Evolutionary conservation across 1,140 invertebrate species (phyloP).

Genomic region (Drosophila burlai): DNA sequence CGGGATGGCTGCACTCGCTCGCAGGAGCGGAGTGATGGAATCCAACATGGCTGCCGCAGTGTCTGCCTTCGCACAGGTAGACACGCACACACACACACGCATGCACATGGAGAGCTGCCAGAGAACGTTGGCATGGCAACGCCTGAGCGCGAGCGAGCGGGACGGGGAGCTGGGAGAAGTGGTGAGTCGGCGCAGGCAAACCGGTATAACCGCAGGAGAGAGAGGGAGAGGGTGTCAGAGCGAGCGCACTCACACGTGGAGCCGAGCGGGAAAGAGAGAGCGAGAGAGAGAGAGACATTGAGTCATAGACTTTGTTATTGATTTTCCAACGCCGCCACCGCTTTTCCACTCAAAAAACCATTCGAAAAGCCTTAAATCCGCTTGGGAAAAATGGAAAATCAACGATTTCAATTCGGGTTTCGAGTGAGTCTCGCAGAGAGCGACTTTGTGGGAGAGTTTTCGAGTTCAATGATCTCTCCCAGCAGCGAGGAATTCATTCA

Average conservation of each 20-base stretch:
- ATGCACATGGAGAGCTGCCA: conserved; percentile 4
- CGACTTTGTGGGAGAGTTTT: conserved; percentile 27
- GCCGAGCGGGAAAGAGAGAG: background rate
- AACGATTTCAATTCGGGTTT: conserved; percentile 32
- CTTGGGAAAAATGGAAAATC: conserved; percentile 39
- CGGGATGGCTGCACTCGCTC: conserved; percentile 58
- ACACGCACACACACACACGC: conserved; percentile 29
- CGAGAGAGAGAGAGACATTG: conserved; percentile 34
- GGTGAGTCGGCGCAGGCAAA: conserved; percentile 78
- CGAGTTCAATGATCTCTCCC: conserved; percentile 36
- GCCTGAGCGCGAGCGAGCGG: conserved; percentile 13
- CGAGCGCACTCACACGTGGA: conserved; percentile 21
- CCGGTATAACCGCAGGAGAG: conserved; percentile 48
- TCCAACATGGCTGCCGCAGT: conserved; percentile 78
- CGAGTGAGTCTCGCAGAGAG: conserved; percentile 19
- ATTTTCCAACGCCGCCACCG: conserved; percentile 61
- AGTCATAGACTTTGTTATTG: conserved; percentile 68
- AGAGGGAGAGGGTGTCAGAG: conserved; percentile 6
- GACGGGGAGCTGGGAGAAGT: conserved; percentile 32
- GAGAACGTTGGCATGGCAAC: conserved; percentile 71
- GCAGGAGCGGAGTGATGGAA: conserved; percentile 74
- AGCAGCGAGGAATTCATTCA: background rate
- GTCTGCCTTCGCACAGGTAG: conserved; percentile 73
- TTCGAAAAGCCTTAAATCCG: conserved; percentile 44
- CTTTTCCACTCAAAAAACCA: conserved; percentile 62